Conservation (phyloP, 2,888 invertebrate species). For the Allygus modestus region DNA sequence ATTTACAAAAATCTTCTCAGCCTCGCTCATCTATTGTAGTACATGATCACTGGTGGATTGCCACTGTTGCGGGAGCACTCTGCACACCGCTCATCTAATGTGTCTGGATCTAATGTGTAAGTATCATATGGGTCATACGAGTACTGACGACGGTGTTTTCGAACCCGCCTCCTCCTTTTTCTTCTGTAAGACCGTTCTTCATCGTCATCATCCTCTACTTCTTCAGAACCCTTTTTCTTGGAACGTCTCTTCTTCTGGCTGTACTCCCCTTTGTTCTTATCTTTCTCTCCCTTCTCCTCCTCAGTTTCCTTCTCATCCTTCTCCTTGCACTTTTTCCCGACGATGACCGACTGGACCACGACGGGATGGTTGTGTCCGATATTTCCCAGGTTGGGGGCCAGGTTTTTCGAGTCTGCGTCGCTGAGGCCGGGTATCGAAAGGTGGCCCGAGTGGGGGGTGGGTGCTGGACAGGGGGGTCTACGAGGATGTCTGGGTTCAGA, state of each 20-base stretch:
- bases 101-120: too few species aligned
- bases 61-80: too few species aligned
- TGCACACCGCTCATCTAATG: too few species aligned
- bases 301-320: not conserved
- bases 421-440: slow-evolving; percentile 14
- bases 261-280: not conserved
- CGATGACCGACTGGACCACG: slow-evolving; percentile 46
- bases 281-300: not conserved
- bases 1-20: too few species aligned
- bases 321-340: slow-evolving; percentile 13
- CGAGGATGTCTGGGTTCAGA: not conserved
- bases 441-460: not conserved
- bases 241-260: not conserved
- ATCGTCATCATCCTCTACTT: slow-evolving; percentile 42
- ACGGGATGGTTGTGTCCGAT: not conserved
- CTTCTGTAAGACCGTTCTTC: not conserved
- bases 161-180: not conserved
- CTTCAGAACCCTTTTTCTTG: slow-evolving; percentile 25
- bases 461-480: not conserved
- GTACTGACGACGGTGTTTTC: not conserved
- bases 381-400: not conserved
- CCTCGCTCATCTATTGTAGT: too few species aligned
- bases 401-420: not conserved
- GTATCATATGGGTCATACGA: too few species aligned
- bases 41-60: too few species aligned